phyloP scores from a whole-genome alignment of 2,797 vertebrate species.

The Enteromius fasciolatus region DNA sequence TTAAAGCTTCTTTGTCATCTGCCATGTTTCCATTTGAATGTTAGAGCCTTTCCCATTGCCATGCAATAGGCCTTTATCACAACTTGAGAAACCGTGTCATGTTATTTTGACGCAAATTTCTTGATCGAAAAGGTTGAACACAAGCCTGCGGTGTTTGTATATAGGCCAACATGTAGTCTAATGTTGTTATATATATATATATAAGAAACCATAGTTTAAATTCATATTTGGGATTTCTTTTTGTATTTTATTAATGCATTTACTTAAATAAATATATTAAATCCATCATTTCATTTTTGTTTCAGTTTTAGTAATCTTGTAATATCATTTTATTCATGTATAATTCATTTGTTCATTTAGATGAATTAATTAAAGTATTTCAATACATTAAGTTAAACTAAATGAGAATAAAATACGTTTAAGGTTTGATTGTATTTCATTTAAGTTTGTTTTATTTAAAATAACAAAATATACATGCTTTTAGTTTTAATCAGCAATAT shows the following conservation, averaged over 20 bases:
- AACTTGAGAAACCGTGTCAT: neutral
- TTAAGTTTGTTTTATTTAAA: neutral
- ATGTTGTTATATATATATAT: neutral
- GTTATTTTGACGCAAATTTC: neutral
- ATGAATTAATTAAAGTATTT: neutral
- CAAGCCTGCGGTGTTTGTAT: neutral
- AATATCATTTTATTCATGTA: neutral
- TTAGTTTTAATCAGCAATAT: neutral
- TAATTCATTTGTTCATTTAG: neutral
- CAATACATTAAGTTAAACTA: neutral
- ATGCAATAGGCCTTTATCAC: neutral
- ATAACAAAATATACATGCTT: neutral
- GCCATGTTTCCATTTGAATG: neutral
- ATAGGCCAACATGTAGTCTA: neutral
- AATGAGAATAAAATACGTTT: neutral
- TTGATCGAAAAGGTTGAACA: neutral
- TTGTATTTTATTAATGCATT: neutral
- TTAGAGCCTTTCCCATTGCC: neutral
- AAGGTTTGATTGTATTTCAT: neutral
- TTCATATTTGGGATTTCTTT: neutral
- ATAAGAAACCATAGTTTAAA: neutral
- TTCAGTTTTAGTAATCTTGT: neutral
- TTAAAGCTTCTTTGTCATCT: neutral
- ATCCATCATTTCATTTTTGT: too few relatives aligned
- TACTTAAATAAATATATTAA: too few relatives aligned